Conservation (phyloP, 2,797 vertebrate species). For the Podarcis siculus region DNA sequence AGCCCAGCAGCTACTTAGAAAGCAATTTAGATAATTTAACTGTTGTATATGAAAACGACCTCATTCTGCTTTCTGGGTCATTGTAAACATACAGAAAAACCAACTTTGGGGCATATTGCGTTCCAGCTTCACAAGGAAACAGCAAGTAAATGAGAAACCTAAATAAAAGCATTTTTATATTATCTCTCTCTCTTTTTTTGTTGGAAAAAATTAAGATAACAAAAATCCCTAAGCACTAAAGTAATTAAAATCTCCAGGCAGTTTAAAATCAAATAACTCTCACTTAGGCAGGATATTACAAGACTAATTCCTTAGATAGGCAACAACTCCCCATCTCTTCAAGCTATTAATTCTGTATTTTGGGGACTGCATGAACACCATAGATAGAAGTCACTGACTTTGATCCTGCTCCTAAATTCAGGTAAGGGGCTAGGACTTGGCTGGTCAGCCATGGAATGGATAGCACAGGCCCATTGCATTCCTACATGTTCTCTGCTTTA, state of each 20-base stretch:
- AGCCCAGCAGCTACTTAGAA: background rate
- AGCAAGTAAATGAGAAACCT: background rate
- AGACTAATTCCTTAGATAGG: constrained; percentile 41
- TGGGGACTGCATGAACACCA: constrained; percentile 39
- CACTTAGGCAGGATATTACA: constrained; percentile 2
- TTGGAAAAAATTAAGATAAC: background rate
- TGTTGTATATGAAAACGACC: background rate
- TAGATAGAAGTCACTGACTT: constrained; percentile 38
- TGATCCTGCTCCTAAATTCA: background rate
- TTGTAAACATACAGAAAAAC: constrained; percentile 1
- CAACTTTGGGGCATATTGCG: background rate
- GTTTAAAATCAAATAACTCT: constrained; percentile 32
- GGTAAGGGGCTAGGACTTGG: background rate
- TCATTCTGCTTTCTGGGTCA: constrained; percentile 10
- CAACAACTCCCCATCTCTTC: constrained; percentile 27
- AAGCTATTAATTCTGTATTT: constrained; percentile 13
- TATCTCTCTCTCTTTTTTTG: background rate
- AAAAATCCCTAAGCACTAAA: background rate
- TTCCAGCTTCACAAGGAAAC: constrained; percentile 21
- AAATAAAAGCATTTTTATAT: constrained; percentile 25
- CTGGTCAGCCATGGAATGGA: background rate
- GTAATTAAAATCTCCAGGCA: constrained; percentile 22
- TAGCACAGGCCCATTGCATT: background rate
- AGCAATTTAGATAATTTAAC: background rate
- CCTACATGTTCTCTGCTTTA: background rate